Conservation (phyloP, 2,113 vertebrate species). For the Carassius carassius region DNA sequence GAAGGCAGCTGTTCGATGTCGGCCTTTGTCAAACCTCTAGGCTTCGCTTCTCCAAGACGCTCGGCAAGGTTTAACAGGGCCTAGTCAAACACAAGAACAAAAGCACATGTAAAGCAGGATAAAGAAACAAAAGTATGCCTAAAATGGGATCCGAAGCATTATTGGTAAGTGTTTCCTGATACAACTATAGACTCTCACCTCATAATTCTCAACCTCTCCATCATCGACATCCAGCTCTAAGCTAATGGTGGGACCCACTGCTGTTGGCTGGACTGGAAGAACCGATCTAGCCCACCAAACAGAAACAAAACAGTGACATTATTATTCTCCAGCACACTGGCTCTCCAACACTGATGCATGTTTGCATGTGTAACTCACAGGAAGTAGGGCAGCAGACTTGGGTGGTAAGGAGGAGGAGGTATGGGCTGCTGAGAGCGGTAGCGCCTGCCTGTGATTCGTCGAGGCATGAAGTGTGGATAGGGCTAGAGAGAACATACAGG, state of each 20-base stretch:
- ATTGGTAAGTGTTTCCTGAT: not conserved
- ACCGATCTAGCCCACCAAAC: conserved; percentile 81
- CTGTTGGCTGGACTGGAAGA: conserved; percentile 92
- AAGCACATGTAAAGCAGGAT: not conserved
- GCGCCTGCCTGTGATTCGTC: conserved; percentile 88
- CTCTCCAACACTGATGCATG: not conserved
- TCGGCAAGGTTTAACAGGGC: conserved; percentile 95
- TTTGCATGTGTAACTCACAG: conserved; percentile 79
- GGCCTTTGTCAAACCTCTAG: conserved; percentile 91
- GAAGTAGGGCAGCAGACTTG: conserved; percentile 95
- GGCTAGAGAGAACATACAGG: conserved; percentile 71
- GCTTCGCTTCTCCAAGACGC: conserved; percentile 94
- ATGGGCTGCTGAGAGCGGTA: conserved; percentile 91
- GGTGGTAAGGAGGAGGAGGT: conserved; percentile 91
- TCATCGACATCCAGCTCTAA: conserved; percentile 97
- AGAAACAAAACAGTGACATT: conserved; percentile 15
- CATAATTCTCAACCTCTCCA: conserved; percentile 98
- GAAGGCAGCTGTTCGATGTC: conserved; percentile 98
- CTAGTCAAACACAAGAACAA: conserved; percentile 65
- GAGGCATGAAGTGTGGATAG: conserved; percentile 93
- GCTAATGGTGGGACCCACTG: conserved; percentile 92
- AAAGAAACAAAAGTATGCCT: not conserved
- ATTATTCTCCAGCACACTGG: not conserved
- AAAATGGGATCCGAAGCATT: no score
- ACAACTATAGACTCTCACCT: conserved; percentile 75